Percentiles rank a stretch among this genome's conserved stretches.
These are phyloP conservation scores for Sceliomorpha sp. DNA, from an alignment of 2,888 invertebrate species.

Conservation along the genomic window DNA sequence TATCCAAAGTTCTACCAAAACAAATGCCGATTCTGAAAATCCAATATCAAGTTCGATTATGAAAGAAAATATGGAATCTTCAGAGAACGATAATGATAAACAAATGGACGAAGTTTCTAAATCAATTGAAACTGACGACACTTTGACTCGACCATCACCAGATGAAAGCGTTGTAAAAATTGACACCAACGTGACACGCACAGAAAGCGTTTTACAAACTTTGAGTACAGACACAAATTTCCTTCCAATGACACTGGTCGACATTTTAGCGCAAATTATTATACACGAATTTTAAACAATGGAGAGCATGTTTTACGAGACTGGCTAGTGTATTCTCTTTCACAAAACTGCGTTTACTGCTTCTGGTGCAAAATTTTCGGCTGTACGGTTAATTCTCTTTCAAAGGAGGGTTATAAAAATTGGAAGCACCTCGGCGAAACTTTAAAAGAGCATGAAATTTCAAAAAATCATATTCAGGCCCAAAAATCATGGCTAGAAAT, in stretches of 20 bases:
- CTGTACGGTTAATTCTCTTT: conserved; percentile 15
- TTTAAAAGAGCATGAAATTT: conserved; percentile 38
- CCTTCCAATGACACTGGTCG: conserved; percentile 21
- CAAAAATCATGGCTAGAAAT: conserved; percentile 14
- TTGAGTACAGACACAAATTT: conserved; percentile 28
- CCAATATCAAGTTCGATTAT: conserved; percentile 16
- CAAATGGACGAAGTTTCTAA: conserved; percentile 21
- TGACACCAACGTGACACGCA: conserved; percentile 17
- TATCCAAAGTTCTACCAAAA: conserved; percentile 11
- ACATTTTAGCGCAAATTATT: conserved; percentile 31
- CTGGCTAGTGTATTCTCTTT: conserved; percentile 33
- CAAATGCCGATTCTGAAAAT: conserved; percentile 7
- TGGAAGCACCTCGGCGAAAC: conserved; percentile 16
- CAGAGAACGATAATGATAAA: conserved; percentile 17
- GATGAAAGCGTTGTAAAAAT: conserved; percentile 16
- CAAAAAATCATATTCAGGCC: conserved; percentile 34
- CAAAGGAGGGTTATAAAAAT: conserved; percentile 17
- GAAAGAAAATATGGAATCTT: conserved; percentile 13
- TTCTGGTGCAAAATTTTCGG: conserved; percentile 35
- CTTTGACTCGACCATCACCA: conserved; percentile 7
- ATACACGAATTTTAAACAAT: conserved; percentile 40
- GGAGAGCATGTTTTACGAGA: conserved; percentile 30
- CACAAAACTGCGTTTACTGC: conserved; percentile 29
- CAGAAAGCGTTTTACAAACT: conserved; percentile 17
- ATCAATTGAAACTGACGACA: conserved; percentile 18